Base-by-base conservation (phyloP, 2,888 invertebrate species). In the Stenodera caucasica region DNA sequence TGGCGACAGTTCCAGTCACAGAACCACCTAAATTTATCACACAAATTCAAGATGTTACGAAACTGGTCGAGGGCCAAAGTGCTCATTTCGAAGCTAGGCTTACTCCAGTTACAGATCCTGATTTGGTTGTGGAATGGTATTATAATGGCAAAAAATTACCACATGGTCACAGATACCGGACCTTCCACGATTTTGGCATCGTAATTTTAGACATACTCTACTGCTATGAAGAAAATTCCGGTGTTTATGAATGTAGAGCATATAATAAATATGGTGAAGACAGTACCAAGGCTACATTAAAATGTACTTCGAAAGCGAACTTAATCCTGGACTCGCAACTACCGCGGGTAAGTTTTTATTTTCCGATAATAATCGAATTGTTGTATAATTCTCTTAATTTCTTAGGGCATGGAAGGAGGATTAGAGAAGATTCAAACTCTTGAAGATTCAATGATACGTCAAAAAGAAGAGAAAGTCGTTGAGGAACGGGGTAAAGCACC, bases 141-240 rank as follows among this genome's bases (percentile, higher is more conserved):
- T 94, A 92, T 78, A 94, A 96, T 77, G 95, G 94, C 62, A 90
- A 92, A 79, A 95, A 94, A 78, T 82, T 96, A 70, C 93, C 94
- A 1, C 91, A 92, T 81, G 98, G 98, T 54, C 97, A 98, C 80
- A 89, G 98, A 68, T 98, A 96, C 81, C 89, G 97, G 71, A 97
- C 97, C 57, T 96, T 97, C 90, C 95, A 97, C 77, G 97, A 98
- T 77, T 98, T 98, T 79, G 97, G 97, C 63, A 94, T 96, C 75
- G 97, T 97, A 53, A 96, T 96, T 71, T 84, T 98, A 75, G 97
- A 97, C 76, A 96, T 98, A 72, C 81, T 96, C 35, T 97, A 96
- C 77, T 96, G 96, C 75, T 97, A 97, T 77, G 97, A 96, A 81
- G 96, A 96, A 82, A 97, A 97, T 79, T 94, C 94, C 49, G 96